Evolutionary conservation across 2,113 vertebrate species (phyloP), one percentile per base, ranked within the genome.

Genomic region (Callocephalon fimbriatum): DNA sequence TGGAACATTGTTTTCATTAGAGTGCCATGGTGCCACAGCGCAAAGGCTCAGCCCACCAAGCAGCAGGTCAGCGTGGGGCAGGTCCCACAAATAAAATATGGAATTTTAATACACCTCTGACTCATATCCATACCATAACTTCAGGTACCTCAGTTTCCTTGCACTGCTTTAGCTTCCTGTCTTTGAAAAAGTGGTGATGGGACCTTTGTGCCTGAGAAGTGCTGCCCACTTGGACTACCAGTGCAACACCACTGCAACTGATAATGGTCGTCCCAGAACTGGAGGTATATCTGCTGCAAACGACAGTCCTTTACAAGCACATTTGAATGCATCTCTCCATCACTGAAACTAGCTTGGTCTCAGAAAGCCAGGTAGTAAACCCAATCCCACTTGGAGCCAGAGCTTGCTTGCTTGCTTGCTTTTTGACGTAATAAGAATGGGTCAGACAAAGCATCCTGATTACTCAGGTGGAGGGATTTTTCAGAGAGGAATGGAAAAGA

Each of bases 391-490:
- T 53, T 11, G 44, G 19, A 92, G 48, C 51, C 66, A 89, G 32
- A 89, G 61, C 37, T 83, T 12, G 1, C 58, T 86, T 56, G 1
- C 58, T 86, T 56, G 10, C 61, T 87, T 85, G 23, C 79, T 84
- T 91, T 95, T 75, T n/a, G 51, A 6, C 53, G 35, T 38, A 68
- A 10, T 37, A 37, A 65, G 67, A 92, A 76, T 0, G 6, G 53
- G 35, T 73, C 70, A 88, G 54, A 94, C 51, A 97, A 96, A 96
- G 87, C 90, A 93, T 78, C 79, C 80, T 17, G 23, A 93, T 96
- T 93, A 87, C 95, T 85, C 94, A 97, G 93, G 93, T 96, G 95
- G 86, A 96, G 77, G 51, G 53, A 62, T 66, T 80, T 94, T 91
- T 78, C 51, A 73, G 68, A 61, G 56, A 80, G 68, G 32, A 92